Evolutionary conservation across 1,140 invertebrate genomes (phyloP).

Genomic region (Lepidostoma basale): DNA sequence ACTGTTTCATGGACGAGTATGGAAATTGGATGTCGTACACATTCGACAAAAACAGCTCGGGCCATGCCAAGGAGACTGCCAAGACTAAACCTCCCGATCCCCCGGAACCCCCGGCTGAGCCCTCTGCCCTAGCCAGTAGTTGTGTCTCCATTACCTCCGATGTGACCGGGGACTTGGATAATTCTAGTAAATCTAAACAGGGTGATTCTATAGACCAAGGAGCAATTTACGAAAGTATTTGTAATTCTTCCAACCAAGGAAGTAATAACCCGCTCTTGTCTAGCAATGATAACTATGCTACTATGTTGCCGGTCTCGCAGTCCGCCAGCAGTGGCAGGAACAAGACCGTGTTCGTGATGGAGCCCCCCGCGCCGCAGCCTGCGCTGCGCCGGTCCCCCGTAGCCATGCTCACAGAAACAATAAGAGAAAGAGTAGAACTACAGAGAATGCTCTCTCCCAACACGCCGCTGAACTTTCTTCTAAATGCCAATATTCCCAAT

Average conservation of each 20-base stretch:
- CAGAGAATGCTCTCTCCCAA: slow-evolving; percentile 57
- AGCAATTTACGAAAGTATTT: slow-evolving; percentile 34
- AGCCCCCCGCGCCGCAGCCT: slow-evolving; percentile 34
- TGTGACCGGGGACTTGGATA: slow-evolving; percentile 52
- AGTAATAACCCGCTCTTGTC: slow-evolving; percentile 58
- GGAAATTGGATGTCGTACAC: slow-evolving; percentile 82
- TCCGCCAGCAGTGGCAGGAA: slow-evolving; percentile 30
- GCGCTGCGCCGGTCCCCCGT: slow-evolving; percentile 55
- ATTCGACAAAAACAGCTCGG: slow-evolving; percentile 78
- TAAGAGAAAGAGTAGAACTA: slow-evolving; percentile 58
- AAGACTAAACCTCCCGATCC: slow-evolving; percentile 53
- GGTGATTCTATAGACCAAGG: slow-evolving; percentile 54
- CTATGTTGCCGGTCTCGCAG: slow-evolving; percentile 55
- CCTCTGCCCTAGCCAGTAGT: slow-evolving; percentile 54
- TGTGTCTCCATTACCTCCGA: slow-evolving; percentile 58
- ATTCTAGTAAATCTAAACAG: slow-evolving; percentile 54
- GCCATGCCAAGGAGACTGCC: slow-evolving; percentile 60
- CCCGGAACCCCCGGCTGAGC: slow-evolving; percentile 54
- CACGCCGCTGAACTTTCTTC: slow-evolving; percentile 58
- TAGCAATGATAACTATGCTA: slow-evolving; percentile 58
- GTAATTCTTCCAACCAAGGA: slow-evolving; percentile 59
- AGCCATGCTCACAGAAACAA: slow-evolving; percentile 55
- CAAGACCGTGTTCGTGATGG: slow-evolving; percentile 37
- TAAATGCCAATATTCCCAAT: slow-evolving; percentile 53
- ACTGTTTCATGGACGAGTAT: slow-evolving; percentile 79